Conservation (phyloP, 2,113 vertebrate genomes). For the Laticauda laticaudata region DNA sequence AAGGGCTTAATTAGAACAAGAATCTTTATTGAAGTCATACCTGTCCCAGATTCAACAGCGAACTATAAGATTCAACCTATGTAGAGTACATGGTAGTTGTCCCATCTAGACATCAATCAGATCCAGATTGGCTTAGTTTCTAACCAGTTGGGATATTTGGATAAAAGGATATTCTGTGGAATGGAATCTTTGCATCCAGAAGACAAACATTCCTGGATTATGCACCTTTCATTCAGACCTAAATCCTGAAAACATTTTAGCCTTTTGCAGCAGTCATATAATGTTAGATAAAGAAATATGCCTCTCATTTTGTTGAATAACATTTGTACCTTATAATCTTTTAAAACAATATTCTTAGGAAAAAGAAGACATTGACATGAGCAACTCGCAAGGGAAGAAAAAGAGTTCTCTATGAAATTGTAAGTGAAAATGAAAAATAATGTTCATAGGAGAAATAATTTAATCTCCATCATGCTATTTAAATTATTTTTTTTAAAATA, state of each 20-base stretch:
- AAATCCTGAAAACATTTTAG: background rate
- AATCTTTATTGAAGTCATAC: background rate
- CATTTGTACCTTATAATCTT: background rate
- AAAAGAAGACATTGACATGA: conserved; percentile 3
- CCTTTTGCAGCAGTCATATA: background rate
- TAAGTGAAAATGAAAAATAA: background rate
- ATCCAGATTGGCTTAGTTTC: background rate
- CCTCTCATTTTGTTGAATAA: background rate
- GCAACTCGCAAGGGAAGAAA: background rate
- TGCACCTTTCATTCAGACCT: background rate
- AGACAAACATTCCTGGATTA: background rate
- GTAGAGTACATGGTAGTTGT: background rate
- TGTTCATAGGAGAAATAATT: background rate
- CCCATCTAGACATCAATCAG: background rate
- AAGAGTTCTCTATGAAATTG: background rate
- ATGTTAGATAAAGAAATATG: too few relatives aligned
- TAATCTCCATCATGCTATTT: background rate
- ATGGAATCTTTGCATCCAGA: background rate
- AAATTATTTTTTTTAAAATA: background rate
- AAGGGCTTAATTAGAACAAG: background rate
- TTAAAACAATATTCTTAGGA: background rate
- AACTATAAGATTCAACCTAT: background rate
- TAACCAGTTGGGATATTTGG: background rate
- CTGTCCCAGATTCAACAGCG: background rate
- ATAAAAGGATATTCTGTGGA: background rate